Base-by-base conservation (phyloP, 2,888 invertebrate species). In the Parochlus steinenii region DNA sequence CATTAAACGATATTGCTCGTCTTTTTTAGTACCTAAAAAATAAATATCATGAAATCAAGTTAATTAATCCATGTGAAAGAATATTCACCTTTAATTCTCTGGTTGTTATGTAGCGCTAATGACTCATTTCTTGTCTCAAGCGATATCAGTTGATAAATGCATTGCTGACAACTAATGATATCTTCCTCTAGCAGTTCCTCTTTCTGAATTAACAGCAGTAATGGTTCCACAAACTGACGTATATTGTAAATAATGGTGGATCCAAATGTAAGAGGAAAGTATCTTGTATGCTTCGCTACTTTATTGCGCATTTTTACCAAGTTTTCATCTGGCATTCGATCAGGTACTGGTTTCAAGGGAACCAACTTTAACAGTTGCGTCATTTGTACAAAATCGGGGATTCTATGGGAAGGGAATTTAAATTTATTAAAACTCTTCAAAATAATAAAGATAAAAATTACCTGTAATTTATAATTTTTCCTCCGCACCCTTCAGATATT, bases 401-500 rank as follows among this genome's bases (percentile, higher is more conserved):
- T 71, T 39, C 74, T 62, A 47, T 15, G 27, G 45, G 6, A 36
- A 41, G 31, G 5, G n/a, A 29, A 14, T 26, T 3, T 24, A 31
- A 36, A 20, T n/a, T 23, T 33, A 33, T 10, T 34, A 25, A 14
- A 34, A 17, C 14, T 18, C 30, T 14, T 2, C 8, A 14, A 25
- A 39, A 27, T 15, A 37, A 37, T 32, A 34, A n/a, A n/a, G n/a
- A n/a, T n/a, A n/a, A n/a, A 33, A 18, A 37, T 23, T 33, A 41
- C 61, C 82, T 68, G 52, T 95, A 95, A 56, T 95, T 95, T 0
- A 89, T 85, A 26, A 95, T 85, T 26, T 90, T 65, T 0, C 93
- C 95, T 0, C 95, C 95, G 23, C 80, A 77, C 1, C 93, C 93
- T 58, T 95, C 95, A 18, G 82, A 86, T 33, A 95, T 83, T 0